Conservation (phyloP, 2,888 invertebrate species). For the Leptinotarsa tumamoca region DNA sequence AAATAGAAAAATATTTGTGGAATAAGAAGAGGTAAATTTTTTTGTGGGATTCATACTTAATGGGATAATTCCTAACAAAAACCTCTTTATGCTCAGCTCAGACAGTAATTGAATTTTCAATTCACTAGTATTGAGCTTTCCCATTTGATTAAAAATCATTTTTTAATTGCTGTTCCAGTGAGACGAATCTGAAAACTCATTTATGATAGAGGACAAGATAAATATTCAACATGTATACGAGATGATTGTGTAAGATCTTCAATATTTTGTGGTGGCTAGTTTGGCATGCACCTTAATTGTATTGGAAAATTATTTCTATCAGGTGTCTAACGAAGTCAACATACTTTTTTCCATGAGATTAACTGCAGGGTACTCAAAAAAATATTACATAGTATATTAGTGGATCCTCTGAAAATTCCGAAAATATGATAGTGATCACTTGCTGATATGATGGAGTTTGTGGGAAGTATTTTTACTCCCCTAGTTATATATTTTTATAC, state of each 20-base stretch:
- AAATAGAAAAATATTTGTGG: too few species aligned
- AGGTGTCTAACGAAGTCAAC: conserved; percentile 4
- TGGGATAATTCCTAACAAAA: neutral
- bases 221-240: conserved; percentile 13
- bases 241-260: conserved; percentile 12
- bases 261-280: conserved; percentile 6
- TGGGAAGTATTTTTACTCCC: too few species aligned
- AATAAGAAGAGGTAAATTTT: too few species aligned
- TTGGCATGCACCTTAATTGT: neutral
- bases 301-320: neutral
- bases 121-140: conserved; percentile 29
- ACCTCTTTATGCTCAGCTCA: neutral
- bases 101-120: conserved; percentile 9
- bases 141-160: neutral
- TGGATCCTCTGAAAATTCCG: too few species aligned
- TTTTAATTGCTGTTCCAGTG: conserved; percentile 25
- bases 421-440: too few species aligned
- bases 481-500: too few species aligned
- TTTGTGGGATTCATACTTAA: too few species aligned
- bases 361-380: too few species aligned
- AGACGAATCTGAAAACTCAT: conserved; percentile 21
- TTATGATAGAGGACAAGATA: conserved; percentile 20
- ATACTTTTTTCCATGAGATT: neutral
- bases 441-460: too few species aligned
- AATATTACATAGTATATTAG: too few species aligned